Evolutionary conservation across 2,888 invertebrate genomes (phyloP), one percentile per base, ranked within the genome.

Genomic region (Psylliodes chrysocephalus): DNA sequence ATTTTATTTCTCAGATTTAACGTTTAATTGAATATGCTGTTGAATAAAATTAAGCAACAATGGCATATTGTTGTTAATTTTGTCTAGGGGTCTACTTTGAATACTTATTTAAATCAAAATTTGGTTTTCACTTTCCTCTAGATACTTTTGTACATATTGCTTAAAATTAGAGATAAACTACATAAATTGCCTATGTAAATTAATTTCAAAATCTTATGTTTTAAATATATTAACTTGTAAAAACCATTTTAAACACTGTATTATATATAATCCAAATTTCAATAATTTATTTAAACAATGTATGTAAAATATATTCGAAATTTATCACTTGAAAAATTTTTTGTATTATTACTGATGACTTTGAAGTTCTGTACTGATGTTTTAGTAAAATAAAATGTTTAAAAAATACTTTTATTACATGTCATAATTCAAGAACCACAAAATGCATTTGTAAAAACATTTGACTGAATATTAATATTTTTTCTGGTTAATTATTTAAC

Each of bases 81-180:
- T 33, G 7, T 33, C 7, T 2, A 22, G 22, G 6, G 6, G 22
- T 4, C 5, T 33, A 33, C n/a, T 6, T 33, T n/a, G 33, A 33
- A 33, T 33, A 33, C 10, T 33, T 10, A 33, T 33, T 33, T 10
- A 33, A 35, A 35, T n/a, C 14, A 35, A 35, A 12, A 25, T 46
- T 22, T 14, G 22, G 14, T 46, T 46, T 46, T 25, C 2, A 46
- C 19, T n/a, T 22, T 44, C 17, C 7, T 19, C 17, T 44, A 5
- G 8, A 3, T 46, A 46, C 14, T 35, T 46, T 12, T 46, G 46
- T 46, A 46, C 5, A 46, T 46, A 46, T 22, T 46, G 46, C 46
- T 46, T 46, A 7, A 46, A 46, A 46, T 46, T 18, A 46, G 15
- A 22, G 19, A 46, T 46, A 35, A 35, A 35, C n/a, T n/a, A 35